Percentiles rank a stretch among this genome's conserved stretches.
Evolutionary conservation across 2,797 vertebrate genomes (phyloP).

Genomic region (Florisuga fusca): DNA sequence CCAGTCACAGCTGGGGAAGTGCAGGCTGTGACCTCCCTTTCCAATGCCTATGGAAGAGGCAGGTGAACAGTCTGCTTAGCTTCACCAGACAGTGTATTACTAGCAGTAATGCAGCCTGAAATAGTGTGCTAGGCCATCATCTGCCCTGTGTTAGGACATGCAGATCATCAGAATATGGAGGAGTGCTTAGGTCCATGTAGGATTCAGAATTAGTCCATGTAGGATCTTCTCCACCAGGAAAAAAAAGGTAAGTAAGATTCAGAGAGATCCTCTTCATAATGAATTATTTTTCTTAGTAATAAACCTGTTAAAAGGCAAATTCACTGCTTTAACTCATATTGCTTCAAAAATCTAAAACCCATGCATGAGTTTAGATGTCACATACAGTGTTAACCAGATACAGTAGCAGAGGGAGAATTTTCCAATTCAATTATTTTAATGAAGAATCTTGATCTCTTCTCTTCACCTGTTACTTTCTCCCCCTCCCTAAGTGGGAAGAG

Average conservation of each 20-base stretch:
- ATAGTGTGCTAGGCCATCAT: accelerated
- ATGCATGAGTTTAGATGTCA: constrained; percentile 37
- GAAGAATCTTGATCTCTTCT: background rate
- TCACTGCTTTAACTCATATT: constrained; percentile 40
- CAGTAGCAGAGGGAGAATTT: background rate
- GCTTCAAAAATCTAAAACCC: constrained; percentile 34
- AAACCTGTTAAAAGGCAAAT: background rate
- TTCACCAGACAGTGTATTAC: background rate
- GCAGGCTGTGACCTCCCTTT: background rate
- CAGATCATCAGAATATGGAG: background rate
- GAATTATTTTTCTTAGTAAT: background rate
- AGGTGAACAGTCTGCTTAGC: background rate
- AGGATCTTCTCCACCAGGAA: background rate
- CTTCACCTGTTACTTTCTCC: background rate
- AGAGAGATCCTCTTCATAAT: background rate
- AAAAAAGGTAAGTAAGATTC: background rate
- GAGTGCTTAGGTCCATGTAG: background rate
- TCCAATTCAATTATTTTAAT: background rate
- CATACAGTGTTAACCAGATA: constrained; percentile 32
- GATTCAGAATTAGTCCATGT: background rate
- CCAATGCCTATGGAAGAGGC: background rate
- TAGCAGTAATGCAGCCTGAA: background rate
- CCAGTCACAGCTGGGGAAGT: background rate
- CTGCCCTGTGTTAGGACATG: accelerated
- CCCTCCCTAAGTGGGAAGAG: background rate